Conservation (phyloP, 1,140 invertebrate species). For the Bombus soroeensis region DNA sequence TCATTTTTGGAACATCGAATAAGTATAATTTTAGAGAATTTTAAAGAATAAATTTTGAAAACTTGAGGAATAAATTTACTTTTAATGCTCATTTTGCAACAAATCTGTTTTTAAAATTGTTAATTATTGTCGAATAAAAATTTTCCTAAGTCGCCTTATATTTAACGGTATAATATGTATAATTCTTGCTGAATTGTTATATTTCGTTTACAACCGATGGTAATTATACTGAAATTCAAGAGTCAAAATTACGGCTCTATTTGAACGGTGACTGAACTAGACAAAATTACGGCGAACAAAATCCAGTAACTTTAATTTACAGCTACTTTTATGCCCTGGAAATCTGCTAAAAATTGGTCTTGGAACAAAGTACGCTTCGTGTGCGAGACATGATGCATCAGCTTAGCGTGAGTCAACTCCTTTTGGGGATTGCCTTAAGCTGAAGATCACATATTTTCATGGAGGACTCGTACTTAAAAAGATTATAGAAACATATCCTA, state of each 20-base stretch:
- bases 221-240: not conserved
- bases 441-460: not conserved
- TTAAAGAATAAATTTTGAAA: no score
- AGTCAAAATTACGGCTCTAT: not conserved
- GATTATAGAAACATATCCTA: not conserved
- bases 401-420: not conserved
- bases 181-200: no score
- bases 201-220: not conserved
- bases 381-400: not conserved
- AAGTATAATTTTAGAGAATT: no score
- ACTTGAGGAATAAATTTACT: no score
- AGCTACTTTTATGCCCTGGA: not conserved
- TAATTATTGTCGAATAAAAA: no score
- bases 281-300: not conserved
- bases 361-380: not conserved
- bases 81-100: no score
- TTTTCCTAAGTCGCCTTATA: no score
- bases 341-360: not conserved
- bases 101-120: not conserved
- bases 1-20: not conserved
- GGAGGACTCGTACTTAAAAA: not conserved
- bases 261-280: not conserved
- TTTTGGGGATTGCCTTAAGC: not conserved
- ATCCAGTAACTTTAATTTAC: conserved; percentile 1
- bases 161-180: no score